Evolutionary conservation across 2,113 vertebrate genomes (phyloP).

Genomic region (Microtus pennsylvanicus): DNA sequence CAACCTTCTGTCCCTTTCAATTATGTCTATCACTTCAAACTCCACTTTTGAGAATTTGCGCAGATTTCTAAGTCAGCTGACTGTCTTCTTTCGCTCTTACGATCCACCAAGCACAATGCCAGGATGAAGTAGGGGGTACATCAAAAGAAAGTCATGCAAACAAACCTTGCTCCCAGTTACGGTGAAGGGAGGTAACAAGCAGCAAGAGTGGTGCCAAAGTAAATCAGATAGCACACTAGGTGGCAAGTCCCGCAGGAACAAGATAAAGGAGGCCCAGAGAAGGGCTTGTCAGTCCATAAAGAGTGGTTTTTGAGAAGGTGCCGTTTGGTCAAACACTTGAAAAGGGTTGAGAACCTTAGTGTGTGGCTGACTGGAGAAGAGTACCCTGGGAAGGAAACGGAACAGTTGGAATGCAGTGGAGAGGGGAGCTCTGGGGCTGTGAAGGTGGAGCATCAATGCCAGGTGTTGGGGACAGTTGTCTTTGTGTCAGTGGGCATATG

Average conservation of each 20-base stretch:
- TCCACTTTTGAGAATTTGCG: neutral
- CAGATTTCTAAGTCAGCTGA: neutral
- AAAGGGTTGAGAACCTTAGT: neutral
- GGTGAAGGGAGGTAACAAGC: too few relatives aligned
- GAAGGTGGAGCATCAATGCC: neutral
- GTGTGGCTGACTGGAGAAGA: neutral
- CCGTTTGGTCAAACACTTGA: neutral
- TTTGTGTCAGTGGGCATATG: neutral
- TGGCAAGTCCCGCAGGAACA: neutral
- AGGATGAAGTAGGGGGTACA: neutral
- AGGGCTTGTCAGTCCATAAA: neutral
- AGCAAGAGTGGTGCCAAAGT: neutral
- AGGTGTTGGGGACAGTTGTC: neutral
- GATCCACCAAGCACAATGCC: neutral
- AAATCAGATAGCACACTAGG: neutral
- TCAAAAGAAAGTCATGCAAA: neutral
- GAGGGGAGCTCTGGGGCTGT: neutral
- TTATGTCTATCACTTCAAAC: neutral
- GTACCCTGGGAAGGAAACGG: neutral
- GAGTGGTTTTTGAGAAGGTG: neutral
- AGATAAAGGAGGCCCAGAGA: neutral
- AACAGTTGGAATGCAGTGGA: neutral
- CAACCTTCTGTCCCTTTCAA: neutral
- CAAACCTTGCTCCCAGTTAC: neutral
- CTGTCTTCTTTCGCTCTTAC: neutral